Base-by-base conservation (phyloP, 2,113 vertebrate genomes). In the Argyrosomus japonicus region DNA sequence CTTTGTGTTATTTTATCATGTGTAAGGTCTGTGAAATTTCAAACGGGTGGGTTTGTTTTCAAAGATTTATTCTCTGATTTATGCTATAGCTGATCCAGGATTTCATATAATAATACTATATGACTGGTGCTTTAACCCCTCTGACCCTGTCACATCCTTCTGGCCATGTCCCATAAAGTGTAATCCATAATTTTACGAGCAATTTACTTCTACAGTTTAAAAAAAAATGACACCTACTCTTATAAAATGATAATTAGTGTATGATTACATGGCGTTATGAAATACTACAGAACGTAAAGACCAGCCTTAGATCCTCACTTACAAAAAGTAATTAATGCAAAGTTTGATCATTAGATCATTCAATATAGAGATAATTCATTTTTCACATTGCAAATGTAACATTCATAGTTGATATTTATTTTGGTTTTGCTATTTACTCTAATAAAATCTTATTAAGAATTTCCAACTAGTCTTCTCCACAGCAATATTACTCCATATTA, bases 61-160 rank as follows among this genome's bases (percentile, higher is more conserved):
- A 82, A 64, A 78, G 29, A 82, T 89, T 77, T 78, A 76, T 77
- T 27, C 11, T 43, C 25, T 29, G 64, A 82, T 86, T 87, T 82
- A 70, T 67, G 54, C 63, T 17, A 36, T 9, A 77, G 57, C 63
- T 82, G 68, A 89, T 80, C 53, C 75, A 65, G 61, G 68, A 68
- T 32, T 79, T 68, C 27, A 69, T 63, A 63, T 71, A 53, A 86
- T 77, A 82, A 74, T 51, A 64, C 53, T 50, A 64, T 79, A 83
- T 9, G 56, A 90, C 54, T 68, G 74, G 68, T 48, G 50, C 79
- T 83, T 83, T 88, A 83, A 87, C 83, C 73, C 48, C n/a, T 18
- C 15, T 64, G 77, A 72, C 60, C 78, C 53, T 2, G 21, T 70
- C 74, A 58, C 71, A 23, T 76, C 45, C 82, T 32, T 25, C 53